Evolutionary conservation across 2,797 vertebrate species (phyloP).

Genomic region (Alectoris magna): DNA sequence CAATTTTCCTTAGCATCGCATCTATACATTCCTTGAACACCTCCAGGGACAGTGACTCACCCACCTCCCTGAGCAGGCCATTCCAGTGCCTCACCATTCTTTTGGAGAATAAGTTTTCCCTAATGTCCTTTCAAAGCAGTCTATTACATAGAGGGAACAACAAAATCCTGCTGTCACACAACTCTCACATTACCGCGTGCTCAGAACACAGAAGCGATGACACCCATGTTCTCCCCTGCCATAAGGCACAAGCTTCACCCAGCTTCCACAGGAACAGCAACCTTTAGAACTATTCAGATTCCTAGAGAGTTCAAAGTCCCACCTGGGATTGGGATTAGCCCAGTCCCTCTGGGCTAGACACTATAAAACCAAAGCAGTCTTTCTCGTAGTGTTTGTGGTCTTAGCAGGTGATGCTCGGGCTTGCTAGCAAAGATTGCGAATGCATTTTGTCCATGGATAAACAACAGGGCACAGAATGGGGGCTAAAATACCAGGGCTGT

Average conservation of each 20-base stretch:
- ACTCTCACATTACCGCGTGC: accelerated
- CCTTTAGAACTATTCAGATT: slow-evolving; percentile 4
- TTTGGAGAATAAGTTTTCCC: too few relatives aligned
- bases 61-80: too few relatives aligned
- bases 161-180: accelerated
- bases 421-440: neutral
- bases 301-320: slow-evolving; percentile 24
- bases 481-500: neutral
- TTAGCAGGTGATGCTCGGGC: neutral
- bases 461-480: neutral
- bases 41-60: too few relatives aligned
- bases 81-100: too few relatives aligned
- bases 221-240: neutral
- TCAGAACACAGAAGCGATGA: neutral
- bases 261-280: neutral
- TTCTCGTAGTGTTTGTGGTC: neutral
- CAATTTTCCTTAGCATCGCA: too few relatives aligned
- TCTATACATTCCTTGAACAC: too few relatives aligned
- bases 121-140: neutral
- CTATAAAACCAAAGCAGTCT: neutral
- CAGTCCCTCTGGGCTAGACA: neutral
- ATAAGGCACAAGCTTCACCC: neutral
- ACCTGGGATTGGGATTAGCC: neutral
- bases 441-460: neutral
- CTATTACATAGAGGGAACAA: neutral